These are phyloP conservation scores for Myotis lucifugus DNA, from an alignment of 2,113 vertebrate genomes.

Conservation along the genomic window DNA sequence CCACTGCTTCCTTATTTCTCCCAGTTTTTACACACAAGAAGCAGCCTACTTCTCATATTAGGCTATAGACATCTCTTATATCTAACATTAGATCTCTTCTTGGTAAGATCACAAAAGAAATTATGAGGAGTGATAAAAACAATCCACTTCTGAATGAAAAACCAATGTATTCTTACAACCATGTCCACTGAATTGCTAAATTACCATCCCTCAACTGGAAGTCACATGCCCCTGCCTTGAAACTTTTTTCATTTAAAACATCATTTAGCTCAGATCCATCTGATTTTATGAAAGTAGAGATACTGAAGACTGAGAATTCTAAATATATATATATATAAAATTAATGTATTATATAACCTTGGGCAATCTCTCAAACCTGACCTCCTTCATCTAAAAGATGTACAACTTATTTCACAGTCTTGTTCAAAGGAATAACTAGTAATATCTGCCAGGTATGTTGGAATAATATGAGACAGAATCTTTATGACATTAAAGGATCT, in stretches of 20 bases:
- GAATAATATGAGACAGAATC: background rate
- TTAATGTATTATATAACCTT: slow-evolving; percentile 1
- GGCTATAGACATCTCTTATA: background rate
- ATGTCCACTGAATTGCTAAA: background rate
- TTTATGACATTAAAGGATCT: background rate
- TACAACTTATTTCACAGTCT: background rate
- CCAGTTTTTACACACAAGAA: background rate
- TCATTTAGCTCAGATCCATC: background rate
- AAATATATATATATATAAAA: background rate
- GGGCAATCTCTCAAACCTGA: background rate
- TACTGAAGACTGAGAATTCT: background rate
- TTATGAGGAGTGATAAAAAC: background rate
- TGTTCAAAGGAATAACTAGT: background rate
- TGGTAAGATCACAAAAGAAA: background rate
- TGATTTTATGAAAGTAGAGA: slow-evolving; percentile 9
- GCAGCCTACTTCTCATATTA: background rate
- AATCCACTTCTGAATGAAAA: background rate
- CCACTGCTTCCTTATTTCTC: background rate
- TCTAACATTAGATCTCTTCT: background rate
- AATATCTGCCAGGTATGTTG: background rate
- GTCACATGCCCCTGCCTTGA: background rate
- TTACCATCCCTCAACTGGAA: background rate
- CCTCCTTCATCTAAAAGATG: slow-evolving; percentile 5
- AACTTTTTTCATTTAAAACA: background rate
- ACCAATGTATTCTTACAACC: background rate